Conservation (phyloP, 2,888 invertebrate species). For the Podotricha telesiphe region DNA sequence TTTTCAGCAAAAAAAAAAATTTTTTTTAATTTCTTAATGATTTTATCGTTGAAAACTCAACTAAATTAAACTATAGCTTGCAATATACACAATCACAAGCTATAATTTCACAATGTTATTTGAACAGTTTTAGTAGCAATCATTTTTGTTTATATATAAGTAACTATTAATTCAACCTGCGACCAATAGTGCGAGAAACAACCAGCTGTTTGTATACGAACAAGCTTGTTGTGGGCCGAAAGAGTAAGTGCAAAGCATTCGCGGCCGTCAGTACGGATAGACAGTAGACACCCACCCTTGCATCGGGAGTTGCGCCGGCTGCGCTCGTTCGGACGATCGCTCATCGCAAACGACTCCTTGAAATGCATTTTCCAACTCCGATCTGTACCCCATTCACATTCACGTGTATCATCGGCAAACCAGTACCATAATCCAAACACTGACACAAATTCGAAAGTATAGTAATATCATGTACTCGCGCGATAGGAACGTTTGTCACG, state of each 20-base stretch:
- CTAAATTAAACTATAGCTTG: neutral
- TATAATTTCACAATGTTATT: conserved; percentile 3
- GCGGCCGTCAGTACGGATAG: conserved; percentile 55
- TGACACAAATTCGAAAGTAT: conserved; percentile 58
- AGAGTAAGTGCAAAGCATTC: conserved; percentile 54
- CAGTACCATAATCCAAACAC: conserved; percentile 73
- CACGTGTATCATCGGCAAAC: conserved; percentile 79
- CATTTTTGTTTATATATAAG: conserved; percentile 5
- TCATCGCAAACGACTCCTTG: conserved; percentile 83
- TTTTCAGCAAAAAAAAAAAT: too few species aligned
- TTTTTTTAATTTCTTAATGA: too few species aligned
- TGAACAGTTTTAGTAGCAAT: neutral
- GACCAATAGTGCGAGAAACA: conserved; percentile 45
- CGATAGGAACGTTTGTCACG: conserved; percentile 55
- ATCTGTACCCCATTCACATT: conserved; percentile 78
- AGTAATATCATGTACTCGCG: conserved; percentile 37
- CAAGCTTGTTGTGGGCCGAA: conserved; percentile 39
- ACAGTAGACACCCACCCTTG: conserved; percentile 75
- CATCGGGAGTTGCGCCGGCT: conserved; percentile 82
- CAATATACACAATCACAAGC: neutral
- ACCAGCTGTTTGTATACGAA: conserved; percentile 47
- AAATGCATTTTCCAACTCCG: conserved; percentile 82
- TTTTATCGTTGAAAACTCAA: too few species aligned
- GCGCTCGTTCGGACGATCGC: conserved; percentile 82
- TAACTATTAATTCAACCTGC: conserved; percentile 20